Base-by-base conservation (phyloP, 2,888 invertebrate species). In the Lydus trimaculatus region DNA sequence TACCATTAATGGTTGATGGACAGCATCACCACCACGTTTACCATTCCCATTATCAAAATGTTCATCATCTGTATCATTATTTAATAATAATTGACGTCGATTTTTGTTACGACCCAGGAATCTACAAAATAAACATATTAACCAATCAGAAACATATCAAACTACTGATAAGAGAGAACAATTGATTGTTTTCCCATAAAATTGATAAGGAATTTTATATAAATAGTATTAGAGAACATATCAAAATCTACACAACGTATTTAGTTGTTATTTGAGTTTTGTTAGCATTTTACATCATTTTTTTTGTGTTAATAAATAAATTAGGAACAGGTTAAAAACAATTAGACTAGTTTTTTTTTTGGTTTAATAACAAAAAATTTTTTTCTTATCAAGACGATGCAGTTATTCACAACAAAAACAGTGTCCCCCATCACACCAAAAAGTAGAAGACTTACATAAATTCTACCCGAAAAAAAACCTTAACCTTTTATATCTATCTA, bases 31-130 rank as follows among this genome's bases (percentile, higher is more conserved):
- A 17, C 63, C 70, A 28, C 61, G 48, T 60, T 66, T 70, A 28
- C 48, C 25, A 28, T 61, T 20, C 6, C 1, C 3, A 8, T 8
- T 58, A 61, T 70, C 77, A 60, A 85, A 78, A 48, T 83, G 82
- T 63, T 86, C 86, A 56, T 86, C 86, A 11, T 83, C 81, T 33
- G 85, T 82, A 33, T 84, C 83, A 6, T 80, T 81, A 13, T 83
- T 81, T 23, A 87, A 78, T 48, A 84, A 81, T 65, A 85, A 83
- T 65, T 86, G 85, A 20, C 84, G 82, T 8, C 84, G 84, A 48
- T 82, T 81, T 73, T 84, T 87, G 43, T 83, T 80, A 75, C 83
- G 82, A 63, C 84, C 84, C 74, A 87, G 83, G 65, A 87, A 81
- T 75, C 87, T 87, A 81, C 4, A 82, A 60, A 31, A 31, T 31